Base-by-base conservation (phyloP, 1,140 invertebrate genomes). In the Bombus picipes region DNA sequence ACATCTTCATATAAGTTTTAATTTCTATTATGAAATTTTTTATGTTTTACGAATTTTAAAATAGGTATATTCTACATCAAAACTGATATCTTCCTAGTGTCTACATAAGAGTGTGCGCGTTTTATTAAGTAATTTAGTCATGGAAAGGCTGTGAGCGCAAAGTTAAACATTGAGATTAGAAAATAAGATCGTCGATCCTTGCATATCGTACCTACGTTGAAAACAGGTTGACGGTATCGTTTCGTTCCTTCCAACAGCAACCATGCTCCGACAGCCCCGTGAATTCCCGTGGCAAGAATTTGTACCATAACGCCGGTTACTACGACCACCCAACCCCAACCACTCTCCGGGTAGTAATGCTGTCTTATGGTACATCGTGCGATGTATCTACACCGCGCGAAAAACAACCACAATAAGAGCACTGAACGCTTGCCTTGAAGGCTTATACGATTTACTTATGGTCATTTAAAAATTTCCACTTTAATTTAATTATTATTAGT, bases 331-430 rank as follows among this genome's bases (percentile, higher is more conserved):
- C 96, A 97, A 28, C 97, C 97, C 97, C 97, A 97, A 77, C 96
- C 96, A 62, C 96, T 96, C 92, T 97, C 97, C 0, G 97, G 97
- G 88, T 97, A 97, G 92, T 96, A 97, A 90, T 97, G 96, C 88
- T 96, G 96, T 85, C 92, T 94, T 87, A 96, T 94, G 22, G 95
- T 96, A 77, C 87, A 93, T 76, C 88, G 86, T 37, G 92, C 91
- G 47, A 89, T 86, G 87, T 92, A 91, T 95, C 92, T 96, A 95
- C 9, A 95, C 95, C 86, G 96, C 95, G 89, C 95, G 95, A 88
- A 96, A 83, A 77, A n/a, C 22, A 73, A 22, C 47, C 93, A 76
- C 59, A 77, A 85, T 78, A 28, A 28, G 53, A 34, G 82, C 59
- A 32, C 41, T 12, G 25, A 5, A 34, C 9, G 39, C 75, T 13